Evolutionary conservation across 2,797 vertebrate genomes (phyloP).

Genomic region (Micrastur ruficollis): DNA sequence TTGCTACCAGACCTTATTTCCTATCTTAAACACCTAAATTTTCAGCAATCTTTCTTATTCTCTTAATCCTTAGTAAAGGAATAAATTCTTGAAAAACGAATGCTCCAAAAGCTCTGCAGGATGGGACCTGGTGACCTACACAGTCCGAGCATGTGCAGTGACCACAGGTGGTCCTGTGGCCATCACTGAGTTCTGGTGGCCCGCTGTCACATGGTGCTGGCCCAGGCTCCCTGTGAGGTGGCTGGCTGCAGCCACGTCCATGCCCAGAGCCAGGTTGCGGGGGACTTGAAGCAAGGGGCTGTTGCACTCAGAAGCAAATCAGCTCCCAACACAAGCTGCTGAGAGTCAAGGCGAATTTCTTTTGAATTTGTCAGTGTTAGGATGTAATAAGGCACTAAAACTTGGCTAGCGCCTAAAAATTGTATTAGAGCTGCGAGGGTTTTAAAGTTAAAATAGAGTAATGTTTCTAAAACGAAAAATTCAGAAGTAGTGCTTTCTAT

Average conservation of each 20-base stretch:
- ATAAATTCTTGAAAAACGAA: not conserved
- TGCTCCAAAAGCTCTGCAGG: not conserved
- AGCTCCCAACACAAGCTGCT: not conserved
- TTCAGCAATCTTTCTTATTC: not conserved
- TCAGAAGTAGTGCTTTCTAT: not conserved
- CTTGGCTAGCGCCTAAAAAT: not conserved
- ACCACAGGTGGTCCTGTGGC: not conserved
- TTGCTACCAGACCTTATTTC: not conserved
- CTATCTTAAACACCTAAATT: not conserved
- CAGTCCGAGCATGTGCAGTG: accelerated
- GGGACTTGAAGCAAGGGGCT: not conserved
- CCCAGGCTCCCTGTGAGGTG: not conserved
- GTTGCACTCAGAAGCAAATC: not conserved
- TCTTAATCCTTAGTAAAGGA: not conserved
- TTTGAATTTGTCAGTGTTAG: not conserved
- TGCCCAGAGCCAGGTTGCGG: not conserved
- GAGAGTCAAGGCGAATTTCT: not conserved
- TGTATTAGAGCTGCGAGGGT: not conserved
- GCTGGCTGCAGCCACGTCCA: not conserved
- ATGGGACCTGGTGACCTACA: not conserved
- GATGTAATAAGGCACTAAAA: not conserved
- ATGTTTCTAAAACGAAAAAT: not conserved
- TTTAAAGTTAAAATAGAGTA: not conserved
- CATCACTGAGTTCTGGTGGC: not conserved
- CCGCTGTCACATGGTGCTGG: not conserved